Evolutionary conservation across 92 coral and sea anemone genomes (phyloP), one percentile per base, ranked within the genome.

Genomic region (Zoanthus sociatus): DNA sequence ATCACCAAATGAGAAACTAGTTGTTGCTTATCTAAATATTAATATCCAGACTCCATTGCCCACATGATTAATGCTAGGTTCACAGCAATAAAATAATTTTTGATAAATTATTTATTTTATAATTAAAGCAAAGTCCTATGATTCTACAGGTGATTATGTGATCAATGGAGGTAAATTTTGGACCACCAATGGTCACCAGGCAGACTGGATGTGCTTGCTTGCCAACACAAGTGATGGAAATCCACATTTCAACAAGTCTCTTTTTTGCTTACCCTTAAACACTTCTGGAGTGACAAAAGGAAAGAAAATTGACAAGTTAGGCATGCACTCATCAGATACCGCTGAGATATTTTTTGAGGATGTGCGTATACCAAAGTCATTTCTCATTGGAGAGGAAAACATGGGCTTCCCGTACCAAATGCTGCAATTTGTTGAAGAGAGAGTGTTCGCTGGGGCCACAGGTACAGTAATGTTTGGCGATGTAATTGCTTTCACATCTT

Each of bases 271-370:
- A 79, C 99, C 99, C 14, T 78, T 97, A 42, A 87, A 92, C 69
- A 74, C 91, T 0, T 94, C 97, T 87, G 99, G 99, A 14, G 86
- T 97, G 1, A 93, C 91, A 50, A 91, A 88, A 64, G 95, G 94
- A 16, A 89, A 91, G 51, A 92, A 93, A 37, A 97, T 97, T 83
- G 94, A 86, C 78, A 97, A 97, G 85, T 90, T 97, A 71, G 99
- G 99, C 12, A 97, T 97, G 99, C 98, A 97, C 73, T 93, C 96
- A 67, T 97, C 99, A 15, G 99, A 97, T 85, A 97, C 99, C 9
- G 99, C 98, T 46, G 98, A 97, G 91, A 88, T 97, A 42, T 97
- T 92, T 90, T 97, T 97, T 91, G 99, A 97, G 79, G 95, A 97
- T 87, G 99, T 97, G 64, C 84, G 90, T 66, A 95, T 97, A 6